Conservation (phyloP, 2,797 vertebrate genomes). For the Huso huso region DNA sequence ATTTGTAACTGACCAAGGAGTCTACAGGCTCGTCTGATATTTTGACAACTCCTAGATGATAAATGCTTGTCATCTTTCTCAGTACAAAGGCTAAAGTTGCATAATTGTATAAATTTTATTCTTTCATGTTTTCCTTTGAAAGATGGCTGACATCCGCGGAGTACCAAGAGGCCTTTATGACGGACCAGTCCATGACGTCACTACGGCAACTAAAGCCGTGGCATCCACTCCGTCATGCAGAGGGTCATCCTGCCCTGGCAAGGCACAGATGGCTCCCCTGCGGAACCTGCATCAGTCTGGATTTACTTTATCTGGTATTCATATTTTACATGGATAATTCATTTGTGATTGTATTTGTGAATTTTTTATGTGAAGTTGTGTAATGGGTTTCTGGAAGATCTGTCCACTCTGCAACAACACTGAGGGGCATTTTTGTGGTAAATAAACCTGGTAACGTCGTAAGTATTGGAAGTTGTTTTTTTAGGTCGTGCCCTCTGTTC, state of each 20-base stretch:
- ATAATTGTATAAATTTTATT: too few species aligned
- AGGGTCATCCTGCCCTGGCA: conserved; percentile 52
- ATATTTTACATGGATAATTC: background rate
- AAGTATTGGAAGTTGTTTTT: too few species aligned
- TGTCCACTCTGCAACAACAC: background rate
- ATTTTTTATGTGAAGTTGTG: background rate
- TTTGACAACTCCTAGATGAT: too few species aligned
- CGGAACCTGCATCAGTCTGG: conserved; percentile 90
- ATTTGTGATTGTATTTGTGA: background rate
- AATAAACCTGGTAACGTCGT: too few species aligned
- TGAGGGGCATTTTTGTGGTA: background rate
- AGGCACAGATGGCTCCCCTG: conserved; percentile 43
- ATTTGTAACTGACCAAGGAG: too few species aligned
- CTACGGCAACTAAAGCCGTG: conserved; percentile 54
- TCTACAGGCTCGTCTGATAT: too few species aligned
- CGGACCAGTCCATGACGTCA: conserved; percentile 79
- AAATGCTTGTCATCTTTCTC: too few species aligned
- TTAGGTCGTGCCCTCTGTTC: too few species aligned
- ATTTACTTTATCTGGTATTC: conserved; percentile 83
- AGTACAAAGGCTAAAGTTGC: too few species aligned
- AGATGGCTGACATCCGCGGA: conserved; percentile 82
- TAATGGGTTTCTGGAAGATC: background rate
- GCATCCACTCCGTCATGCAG: conserved; percentile 53
- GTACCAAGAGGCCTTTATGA: conserved; percentile 88
- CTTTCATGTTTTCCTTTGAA: conserved; percentile 1